A percentile compares a stretch with the other conserved stretches of the same genome.
These are phyloP conservation scores for Thryonomys swinderianus DNA, from an alignment of 2,113 vertebrate genomes.

Conservation along the genomic window DNA sequence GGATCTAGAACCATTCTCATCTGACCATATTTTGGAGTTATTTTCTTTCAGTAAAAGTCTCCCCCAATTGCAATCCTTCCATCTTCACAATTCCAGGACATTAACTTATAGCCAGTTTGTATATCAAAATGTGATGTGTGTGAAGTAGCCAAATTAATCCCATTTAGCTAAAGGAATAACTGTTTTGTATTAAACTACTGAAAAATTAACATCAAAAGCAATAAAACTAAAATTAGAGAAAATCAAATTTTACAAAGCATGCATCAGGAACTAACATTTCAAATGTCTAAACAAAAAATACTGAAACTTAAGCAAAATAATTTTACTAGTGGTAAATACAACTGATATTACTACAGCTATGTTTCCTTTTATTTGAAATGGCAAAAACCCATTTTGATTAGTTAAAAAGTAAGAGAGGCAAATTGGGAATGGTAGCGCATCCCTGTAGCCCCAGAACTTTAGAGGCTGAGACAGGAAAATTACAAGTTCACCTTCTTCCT, in stretches of 20 bases:
- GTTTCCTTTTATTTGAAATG: neutral
- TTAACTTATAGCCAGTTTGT: neutral
- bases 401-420: neutral
- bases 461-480: neutral
- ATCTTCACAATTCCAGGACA: neutral
- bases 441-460: neutral
- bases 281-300: neutral
- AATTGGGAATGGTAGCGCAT: neutral
- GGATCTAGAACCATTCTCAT: neutral
- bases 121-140: neutral
- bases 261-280: neutral
- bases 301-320: neutral
- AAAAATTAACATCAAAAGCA: neutral
- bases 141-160: neutral
- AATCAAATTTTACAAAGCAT: neutral
- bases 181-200: neutral
- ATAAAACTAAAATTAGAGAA: neutral
- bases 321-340: neutral
- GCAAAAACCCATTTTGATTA: neutral
- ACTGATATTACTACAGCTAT: neutral
- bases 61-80: neutral
- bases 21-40: neutral
- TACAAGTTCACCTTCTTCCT: neutral
- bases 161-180: neutral
- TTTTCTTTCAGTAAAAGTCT: neutral